Conservation (phyloP, 1,140 invertebrate species). For the Meloidogyne chitwoodi region DNA sequence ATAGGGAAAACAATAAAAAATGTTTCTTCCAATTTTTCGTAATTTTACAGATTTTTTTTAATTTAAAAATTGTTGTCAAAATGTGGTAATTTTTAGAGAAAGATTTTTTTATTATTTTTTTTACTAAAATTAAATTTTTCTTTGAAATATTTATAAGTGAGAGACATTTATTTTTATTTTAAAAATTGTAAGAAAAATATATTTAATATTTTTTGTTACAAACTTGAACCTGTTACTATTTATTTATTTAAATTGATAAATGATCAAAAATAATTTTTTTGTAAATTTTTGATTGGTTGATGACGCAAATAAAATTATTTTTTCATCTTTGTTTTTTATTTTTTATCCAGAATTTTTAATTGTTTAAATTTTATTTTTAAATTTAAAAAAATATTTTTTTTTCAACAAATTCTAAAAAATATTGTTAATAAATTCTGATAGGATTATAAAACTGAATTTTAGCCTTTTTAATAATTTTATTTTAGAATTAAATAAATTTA, state of each 20-base stretch:
- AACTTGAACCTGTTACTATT: not conserved
- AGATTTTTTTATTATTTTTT: too few relatives aligned
- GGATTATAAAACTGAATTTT: not conserved
- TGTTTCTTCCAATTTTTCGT: too few relatives aligned
- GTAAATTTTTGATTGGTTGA: not conserved
- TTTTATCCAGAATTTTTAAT: not conserved
- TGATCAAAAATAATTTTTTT: not conserved
- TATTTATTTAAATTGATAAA: not conserved
- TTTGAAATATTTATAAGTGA: not conserved
- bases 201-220: not conserved
- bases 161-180: not conserved
- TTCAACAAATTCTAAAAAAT: too few relatives aligned
- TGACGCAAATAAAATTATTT: constrained; percentile 1
- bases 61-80: too few relatives aligned
- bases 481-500: too few relatives aligned
- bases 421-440: not conserved
- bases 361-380: not conserved
- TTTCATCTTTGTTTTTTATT: not conserved
- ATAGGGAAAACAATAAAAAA: not conserved
- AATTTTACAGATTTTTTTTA: too few relatives aligned
- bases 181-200: not conserved
- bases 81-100: too few relatives aligned
- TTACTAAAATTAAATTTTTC: not conserved
- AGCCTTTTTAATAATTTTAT: too few relatives aligned
- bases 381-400: too few relatives aligned